Conservation (phyloP, 2,797 vertebrate genomes). For the Chrysocyon brachyurus region DNA sequence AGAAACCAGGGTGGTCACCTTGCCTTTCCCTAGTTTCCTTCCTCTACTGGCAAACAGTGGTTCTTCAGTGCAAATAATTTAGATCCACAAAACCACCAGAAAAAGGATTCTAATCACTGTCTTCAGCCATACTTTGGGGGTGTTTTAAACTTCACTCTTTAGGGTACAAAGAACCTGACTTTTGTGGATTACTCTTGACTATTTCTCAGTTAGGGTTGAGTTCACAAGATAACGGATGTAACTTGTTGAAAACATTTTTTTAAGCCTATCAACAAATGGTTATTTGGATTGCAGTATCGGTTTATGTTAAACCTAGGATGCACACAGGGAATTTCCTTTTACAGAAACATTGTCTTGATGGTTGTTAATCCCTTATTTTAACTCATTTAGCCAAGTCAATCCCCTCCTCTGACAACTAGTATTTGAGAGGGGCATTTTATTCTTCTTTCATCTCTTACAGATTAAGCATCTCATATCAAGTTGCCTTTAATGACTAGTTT, state of each 20-base stretch:
- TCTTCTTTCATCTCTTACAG: not conserved
- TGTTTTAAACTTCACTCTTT: constrained; percentile 1
- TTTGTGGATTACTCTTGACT: not conserved
- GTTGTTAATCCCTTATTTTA: not conserved
- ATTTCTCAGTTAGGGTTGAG: not conserved
- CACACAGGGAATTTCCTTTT: not conserved
- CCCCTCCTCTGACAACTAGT: not conserved
- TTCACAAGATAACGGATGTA: constrained; percentile 10
- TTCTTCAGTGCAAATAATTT: constrained; percentile 11
- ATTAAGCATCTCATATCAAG: not conserved
- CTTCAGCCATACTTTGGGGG: not conserved
- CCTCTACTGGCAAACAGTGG: not conserved
- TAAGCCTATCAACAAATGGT: not conserved
- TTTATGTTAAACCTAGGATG: not conserved
- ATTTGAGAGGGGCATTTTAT: constrained; percentile 2
- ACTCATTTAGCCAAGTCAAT: not conserved
- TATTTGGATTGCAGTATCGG: not conserved
- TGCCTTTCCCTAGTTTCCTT: not conserved
- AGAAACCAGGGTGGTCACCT: not conserved
- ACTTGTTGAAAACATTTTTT: not conserved
- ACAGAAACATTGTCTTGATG: not conserved
- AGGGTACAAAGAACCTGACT: not conserved
- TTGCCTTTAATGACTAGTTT: constrained; percentile 46
- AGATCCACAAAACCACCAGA: constrained; percentile 16
- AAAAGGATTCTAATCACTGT: not conserved